These are phyloP conservation scores for Lampris incognitus DNA, from an alignment of 2,113 vertebrate species.

Conservation along the genomic window DNA sequence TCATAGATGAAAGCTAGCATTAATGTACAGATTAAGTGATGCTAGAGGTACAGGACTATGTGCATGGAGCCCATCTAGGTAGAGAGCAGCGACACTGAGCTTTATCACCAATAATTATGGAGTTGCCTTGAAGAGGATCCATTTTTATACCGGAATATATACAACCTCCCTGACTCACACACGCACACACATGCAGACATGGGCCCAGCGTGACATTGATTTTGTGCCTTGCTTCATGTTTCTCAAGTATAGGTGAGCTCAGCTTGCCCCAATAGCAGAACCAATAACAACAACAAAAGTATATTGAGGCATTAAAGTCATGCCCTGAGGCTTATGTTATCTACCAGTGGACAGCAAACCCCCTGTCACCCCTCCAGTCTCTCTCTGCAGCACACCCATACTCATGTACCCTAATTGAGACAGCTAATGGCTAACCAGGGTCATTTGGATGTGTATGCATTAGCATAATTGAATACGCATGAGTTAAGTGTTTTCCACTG, in stretches of 20 bases:
- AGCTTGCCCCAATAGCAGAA: not conserved
- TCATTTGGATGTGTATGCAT: constrained; percentile 75
- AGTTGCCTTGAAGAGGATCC: constrained; percentile 29
- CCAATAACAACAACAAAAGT: constrained; percentile 37
- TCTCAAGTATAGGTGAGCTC: constrained; percentile 21
- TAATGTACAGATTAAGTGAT: constrained; percentile 14
- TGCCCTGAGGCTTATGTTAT: constrained; percentile 38
- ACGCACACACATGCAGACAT: constrained; percentile 23
- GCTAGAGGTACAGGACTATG: not conserved
- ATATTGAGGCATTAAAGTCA: not conserved
- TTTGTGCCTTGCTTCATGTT: constrained; percentile 33
- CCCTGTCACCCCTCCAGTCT: constrained; percentile 13
- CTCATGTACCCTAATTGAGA: constrained; percentile 69
- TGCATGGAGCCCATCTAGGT: not conserved
- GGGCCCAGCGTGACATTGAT: constrained; percentile 56
- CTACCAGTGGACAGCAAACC: constrained; percentile 45
- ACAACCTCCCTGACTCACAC: not conserved
- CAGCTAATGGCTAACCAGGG: constrained; percentile 59
- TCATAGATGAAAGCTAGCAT: constrained; percentile 11
- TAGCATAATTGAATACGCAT: constrained; percentile 77
- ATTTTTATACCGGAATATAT: not conserved
- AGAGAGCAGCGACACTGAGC: not conserved
- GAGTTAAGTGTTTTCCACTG: constrained; percentile 66
- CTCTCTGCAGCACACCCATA: constrained; percentile 23
- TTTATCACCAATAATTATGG: not conserved